Base-by-base conservation (phyloP, 1,140 invertebrate genomes). In the Aethina tumida region DNA sequence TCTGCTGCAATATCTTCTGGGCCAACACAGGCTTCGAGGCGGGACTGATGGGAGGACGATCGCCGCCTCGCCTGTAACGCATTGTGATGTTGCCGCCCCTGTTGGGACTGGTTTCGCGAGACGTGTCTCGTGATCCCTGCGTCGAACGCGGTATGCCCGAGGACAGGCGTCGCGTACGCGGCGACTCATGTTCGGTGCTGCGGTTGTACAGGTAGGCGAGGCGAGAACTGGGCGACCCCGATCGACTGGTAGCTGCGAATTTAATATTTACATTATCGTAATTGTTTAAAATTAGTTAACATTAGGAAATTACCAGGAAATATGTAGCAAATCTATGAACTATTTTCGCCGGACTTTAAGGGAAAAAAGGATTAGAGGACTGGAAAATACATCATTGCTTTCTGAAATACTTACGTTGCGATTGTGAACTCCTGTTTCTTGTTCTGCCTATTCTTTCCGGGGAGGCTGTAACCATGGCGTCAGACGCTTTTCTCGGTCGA, bases 1-100 rank as follows among this genome's bases (percentile, higher is more conserved):
- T 88, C 52, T 90, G 87, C 42, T 87, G 81, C 21, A 95, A 62
- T 43, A 93, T 80, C 34, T 84, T 77, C 41, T 92, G 81, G 0
- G 85, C 79, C 63, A 84, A 75, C 1, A 83, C 74, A 20, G 72
- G 79, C 56, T 68, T 70, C 39, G 56, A 67, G 25, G 57, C 57
- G 12, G 54, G 70, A 62, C 59, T 72, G 45, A 39, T 58, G 49
- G 65, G 62, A 14, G 70, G 70, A 22, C 64, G 69, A 21, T 75
- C 73, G 3, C 56, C 59, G 15, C 53, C 65, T 52, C 52, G 64
- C 48, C 70, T 64, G 30, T 54, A 53, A 30, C 58, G 40, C 18
- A 42, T 45, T 29, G 47, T 38, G 17, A 52, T 28, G 35, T 46
- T 50, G 4, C 48, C 45, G n/a, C 46, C 41, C 21, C 59, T 47